A percentile compares a stretch with the other conserved stretches of the same genome.
Conservation (phyloP, 2,113 vertebrate species). For the Neogale vison region DNA sequence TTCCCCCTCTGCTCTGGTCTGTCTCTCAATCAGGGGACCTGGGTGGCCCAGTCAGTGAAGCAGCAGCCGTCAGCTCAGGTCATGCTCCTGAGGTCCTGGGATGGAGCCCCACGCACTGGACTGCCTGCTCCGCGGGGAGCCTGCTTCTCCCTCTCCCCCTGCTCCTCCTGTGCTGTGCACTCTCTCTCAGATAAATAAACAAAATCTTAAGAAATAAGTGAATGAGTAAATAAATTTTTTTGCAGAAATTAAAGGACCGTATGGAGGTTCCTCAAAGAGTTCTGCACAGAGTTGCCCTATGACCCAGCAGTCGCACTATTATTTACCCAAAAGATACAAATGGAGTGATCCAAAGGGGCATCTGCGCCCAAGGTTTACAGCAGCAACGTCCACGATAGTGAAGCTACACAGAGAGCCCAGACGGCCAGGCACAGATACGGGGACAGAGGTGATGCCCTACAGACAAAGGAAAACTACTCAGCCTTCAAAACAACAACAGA, state of each 20-base stretch:
- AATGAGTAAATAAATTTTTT: neutral
- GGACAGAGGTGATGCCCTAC: too few species aligned
- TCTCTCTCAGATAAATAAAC: neutral
- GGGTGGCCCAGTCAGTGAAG: neutral
- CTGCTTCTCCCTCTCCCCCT: neutral
- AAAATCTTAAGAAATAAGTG: neutral
- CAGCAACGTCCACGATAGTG: too few species aligned
- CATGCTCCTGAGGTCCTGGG: neutral
- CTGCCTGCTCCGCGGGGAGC: neutral
- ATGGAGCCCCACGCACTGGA: neutral
- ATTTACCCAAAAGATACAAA: too few species aligned
- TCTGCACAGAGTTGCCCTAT: too few species aligned
- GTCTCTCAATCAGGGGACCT: neutral
- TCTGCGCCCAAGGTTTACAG: too few species aligned
- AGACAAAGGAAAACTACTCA: too few species aligned
- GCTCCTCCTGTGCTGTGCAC: neutral
- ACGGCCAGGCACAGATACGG: too few species aligned
- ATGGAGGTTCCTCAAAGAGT: neutral
- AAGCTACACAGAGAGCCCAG: too few species aligned
- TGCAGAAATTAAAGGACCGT: neutral
- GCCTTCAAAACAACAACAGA: too few species aligned
- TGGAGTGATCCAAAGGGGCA: too few species aligned
- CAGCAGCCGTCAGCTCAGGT: neutral
- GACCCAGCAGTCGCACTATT: too few species aligned
- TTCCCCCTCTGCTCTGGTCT: neutral